Conservation (phyloP, 2,797 vertebrate species). For the Anguilla anguilla region DNA sequence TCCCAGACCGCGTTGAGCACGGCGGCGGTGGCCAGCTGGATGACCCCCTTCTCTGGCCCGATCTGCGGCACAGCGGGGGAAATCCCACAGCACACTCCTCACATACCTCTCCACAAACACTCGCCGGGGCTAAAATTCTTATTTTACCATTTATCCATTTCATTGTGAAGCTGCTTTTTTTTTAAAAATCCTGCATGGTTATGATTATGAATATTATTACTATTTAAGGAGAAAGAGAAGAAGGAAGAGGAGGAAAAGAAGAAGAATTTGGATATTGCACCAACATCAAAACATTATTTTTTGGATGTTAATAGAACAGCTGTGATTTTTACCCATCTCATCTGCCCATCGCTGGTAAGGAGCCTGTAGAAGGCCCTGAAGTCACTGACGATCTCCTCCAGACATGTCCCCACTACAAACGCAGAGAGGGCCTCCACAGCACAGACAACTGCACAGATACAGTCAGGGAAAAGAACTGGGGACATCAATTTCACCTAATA, state of each 20-base stretch:
- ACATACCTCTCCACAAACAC: background rate
- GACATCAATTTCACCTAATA: background rate
- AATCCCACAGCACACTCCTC: background rate
- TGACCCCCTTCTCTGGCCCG: slow-evolving; percentile 80
- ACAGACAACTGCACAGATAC: slow-evolving; percentile 66
- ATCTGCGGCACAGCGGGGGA: slow-evolving; percentile 58
- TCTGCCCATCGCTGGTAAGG: slow-evolving; percentile 76
- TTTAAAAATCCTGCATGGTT: background rate
- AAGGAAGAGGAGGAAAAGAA: background rate
- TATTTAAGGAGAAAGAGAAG: too few relatives aligned
- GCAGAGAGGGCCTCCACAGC: slow-evolving; percentile 71
- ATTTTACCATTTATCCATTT: background rate
- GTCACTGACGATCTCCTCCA: slow-evolving; percentile 74
- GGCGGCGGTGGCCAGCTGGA: slow-evolving; percentile 74
- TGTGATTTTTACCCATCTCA: slow-evolving; percentile 75
- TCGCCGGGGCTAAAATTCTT: background rate
- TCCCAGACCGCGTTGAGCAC: slow-evolving; percentile 83
- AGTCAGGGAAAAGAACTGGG: background rate
- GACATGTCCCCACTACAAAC: slow-evolving; percentile 71
- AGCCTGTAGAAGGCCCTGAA: slow-evolving; percentile 80
- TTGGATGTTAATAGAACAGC: slow-evolving; percentile 34
- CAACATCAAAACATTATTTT: background rate
- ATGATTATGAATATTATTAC: background rate
- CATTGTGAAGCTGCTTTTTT: background rate
- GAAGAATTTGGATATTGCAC: background rate